phyloP scores from a whole-genome alignment of 1,140 invertebrate species.

The Nephotettix cincticeps region DNA sequence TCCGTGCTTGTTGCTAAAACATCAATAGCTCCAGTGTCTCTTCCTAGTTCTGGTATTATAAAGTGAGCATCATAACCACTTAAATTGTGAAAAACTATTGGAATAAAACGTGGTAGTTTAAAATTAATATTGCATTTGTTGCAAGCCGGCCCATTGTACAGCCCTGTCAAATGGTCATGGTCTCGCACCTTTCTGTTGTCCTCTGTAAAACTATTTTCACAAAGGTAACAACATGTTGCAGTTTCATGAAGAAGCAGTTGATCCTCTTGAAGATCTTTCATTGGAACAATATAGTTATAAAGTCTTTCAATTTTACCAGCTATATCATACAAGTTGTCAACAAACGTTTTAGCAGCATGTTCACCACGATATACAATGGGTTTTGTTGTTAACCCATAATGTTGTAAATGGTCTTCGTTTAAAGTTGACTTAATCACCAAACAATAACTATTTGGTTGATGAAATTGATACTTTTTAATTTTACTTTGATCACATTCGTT shows the following conservation, averaged over 20 bases:
- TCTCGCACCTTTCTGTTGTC: conserved; percentile 29
- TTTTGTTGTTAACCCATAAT: background rate
- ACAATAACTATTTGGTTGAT: background rate
- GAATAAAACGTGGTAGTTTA: conserved; percentile 19
- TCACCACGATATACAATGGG: background rate
- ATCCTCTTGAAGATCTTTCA: background rate
- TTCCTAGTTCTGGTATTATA: conserved; percentile 24
- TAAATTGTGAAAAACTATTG: conserved; percentile 35
- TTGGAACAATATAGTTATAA: background rate
- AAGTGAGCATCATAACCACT: conserved; percentile 32
- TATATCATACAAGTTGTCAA: background rate
- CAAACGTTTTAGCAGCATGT: background rate
- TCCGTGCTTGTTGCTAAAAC: background rate
- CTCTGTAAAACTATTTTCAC: background rate
- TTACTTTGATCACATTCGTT: background rate
- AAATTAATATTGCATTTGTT: conserved; percentile 31
- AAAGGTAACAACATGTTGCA: background rate
- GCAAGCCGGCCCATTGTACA: conserved; percentile 20
- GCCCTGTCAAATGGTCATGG: conserved; percentile 35
- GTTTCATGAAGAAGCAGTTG: background rate
- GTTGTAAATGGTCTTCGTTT: background rate
- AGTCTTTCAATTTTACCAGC: background rate
- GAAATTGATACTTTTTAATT: background rate
- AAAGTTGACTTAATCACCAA: background rate
- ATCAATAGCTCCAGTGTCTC: background rate